Evolutionary conservation across 2,797 vertebrate species (phyloP).

Genomic region (Poliocrania exsul): DNA sequence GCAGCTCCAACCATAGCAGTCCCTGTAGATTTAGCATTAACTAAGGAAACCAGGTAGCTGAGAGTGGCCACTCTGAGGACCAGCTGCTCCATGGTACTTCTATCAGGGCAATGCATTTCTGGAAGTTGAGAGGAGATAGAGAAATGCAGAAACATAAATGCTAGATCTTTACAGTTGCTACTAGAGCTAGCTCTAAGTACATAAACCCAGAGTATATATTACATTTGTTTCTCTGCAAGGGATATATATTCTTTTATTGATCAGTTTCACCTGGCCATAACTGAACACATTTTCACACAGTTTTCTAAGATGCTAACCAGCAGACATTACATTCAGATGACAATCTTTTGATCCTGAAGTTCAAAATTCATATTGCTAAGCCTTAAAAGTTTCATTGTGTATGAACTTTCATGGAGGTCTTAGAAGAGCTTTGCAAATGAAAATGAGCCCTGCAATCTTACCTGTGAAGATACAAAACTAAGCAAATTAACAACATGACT

Average conservation of each 20-base stretch:
- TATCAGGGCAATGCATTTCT: not conserved
- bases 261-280: not conserved
- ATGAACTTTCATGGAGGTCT: not conserved
- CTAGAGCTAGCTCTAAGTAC: not conserved
- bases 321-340: not conserved
- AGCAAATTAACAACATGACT: not conserved
- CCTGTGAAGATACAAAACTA: not conserved
- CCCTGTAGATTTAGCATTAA: not conserved
- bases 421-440: not conserved
- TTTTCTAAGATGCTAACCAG: not conserved
- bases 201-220: not conserved
- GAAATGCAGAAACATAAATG: not conserved
- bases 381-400: not conserved
- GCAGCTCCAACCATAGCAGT: not conserved
- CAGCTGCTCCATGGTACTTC: not conserved
- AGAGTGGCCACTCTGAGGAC: not conserved
- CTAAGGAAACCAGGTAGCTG: not conserved
- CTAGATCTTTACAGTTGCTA: not conserved
- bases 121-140: not conserved
- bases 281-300: not conserved
- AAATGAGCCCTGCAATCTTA: not conserved
- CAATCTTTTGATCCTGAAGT: not conserved
- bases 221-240: not conserved
- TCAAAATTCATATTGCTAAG: not conserved
- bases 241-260: not conserved